Conservation (phyloP, 2,797 vertebrate species). For the Aselliscus stoliczkanus region DNA sequence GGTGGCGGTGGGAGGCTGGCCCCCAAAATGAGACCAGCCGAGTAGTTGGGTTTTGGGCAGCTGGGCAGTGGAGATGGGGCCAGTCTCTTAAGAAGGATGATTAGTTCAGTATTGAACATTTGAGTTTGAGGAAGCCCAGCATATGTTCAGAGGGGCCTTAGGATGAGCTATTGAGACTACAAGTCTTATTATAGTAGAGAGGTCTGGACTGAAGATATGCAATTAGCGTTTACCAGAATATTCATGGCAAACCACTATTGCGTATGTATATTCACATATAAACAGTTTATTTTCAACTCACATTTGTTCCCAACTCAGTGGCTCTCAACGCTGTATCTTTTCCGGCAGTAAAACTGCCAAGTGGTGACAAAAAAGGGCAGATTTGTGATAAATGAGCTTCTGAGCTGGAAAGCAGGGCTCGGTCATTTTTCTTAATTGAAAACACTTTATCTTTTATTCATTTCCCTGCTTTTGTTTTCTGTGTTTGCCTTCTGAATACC, state of each 20-base stretch:
- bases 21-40: neutral
- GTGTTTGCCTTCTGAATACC: conserved; percentile 42
- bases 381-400: conserved; percentile 20
- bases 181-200: neutral
- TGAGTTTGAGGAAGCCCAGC: neutral
- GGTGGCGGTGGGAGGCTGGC: neutral
- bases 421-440: conserved; percentile 51
- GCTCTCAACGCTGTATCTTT: neutral
- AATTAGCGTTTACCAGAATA: neutral
- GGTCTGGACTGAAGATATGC: neutral
- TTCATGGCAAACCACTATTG: neutral
- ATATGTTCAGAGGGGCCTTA: neutral
- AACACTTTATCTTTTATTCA: conserved; percentile 43
- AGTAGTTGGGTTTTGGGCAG: neutral
- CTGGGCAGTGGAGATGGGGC: neutral
- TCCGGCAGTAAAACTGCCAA: conserved; percentile 61
- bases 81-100: neutral
- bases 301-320: neutral
- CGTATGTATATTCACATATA: neutral
- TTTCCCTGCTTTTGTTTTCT: conserved; percentile 39
- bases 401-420: neutral
- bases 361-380: conserved; percentile 23
- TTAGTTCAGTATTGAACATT: neutral
- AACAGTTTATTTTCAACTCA: neutral
- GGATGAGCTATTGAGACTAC: neutral